Evolutionary conservation across 2,113 vertebrate genomes (phyloP), one percentile per base, ranked within the genome.

Genomic region (Lophotis ruficrista): DNA sequence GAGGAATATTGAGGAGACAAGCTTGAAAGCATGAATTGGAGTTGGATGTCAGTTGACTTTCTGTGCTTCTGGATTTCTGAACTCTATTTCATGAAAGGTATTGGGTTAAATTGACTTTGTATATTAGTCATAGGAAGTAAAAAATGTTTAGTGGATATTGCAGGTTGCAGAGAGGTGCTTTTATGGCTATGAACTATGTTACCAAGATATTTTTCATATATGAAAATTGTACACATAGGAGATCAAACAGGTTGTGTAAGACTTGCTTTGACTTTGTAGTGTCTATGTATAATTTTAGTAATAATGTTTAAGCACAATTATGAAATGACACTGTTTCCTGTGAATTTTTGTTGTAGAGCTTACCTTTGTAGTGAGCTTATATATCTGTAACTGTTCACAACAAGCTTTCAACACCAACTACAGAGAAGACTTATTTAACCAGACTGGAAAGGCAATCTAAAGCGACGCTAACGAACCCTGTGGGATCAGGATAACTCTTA

Each of bases 241-340:
- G 83, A 62, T 90, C 83, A 87, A 87, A 91, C 80, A 18, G 69
- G 61, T 90, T 96, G 85, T 81, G 78, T 66, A 95, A 92, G 76
- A 70, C 51, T 73, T 71, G 58, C 78, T 94, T 93, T 92, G 80
- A 45, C 51, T 89, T 81, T 25, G 1, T 25, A 90, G 66, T 0
- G 3, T 92, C 89, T 54, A 5, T 53, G 28, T 64, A 25, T 88
- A 88, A 94, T 90, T 81, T 69, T 22, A 82, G 57, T 66, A 80
- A 51, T 83, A 25, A 25, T 18, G 5, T 65, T 82, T 13, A 73
- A 83, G n/a, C 25, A 37, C 45, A 61, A 25, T 92, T 92, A 77
- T 72, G 45, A 91, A 90, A 87, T 64, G 64, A 64, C 12, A n/a
- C 20, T 22, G 8, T 41, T 90, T 58, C 33, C 47, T 66, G 56